These are phyloP conservation scores for Melopsittacus undulatus DNA, from an alignment of 2,797 vertebrate genomes.

Conservation along the genomic window DNA sequence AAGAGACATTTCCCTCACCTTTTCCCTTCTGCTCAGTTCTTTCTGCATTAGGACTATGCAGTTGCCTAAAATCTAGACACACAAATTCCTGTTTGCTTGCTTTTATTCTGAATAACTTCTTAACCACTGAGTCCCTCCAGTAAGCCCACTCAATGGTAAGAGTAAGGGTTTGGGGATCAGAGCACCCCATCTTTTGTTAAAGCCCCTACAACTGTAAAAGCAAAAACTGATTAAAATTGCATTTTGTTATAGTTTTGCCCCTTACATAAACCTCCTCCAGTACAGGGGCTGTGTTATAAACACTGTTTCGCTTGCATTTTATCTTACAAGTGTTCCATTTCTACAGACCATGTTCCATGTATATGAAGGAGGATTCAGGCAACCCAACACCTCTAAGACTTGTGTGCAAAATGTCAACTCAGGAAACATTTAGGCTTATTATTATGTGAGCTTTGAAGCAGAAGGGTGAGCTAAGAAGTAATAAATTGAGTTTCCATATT, in stretches of 20 bases:
- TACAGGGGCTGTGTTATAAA: background rate
- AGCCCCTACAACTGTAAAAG: background rate
- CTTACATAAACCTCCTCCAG: background rate
- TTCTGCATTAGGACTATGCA: background rate
- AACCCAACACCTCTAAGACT: background rate
- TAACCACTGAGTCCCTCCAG: background rate
- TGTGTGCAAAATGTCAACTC: background rate
- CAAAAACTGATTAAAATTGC: background rate
- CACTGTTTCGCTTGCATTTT: background rate
- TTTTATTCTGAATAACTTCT: background rate
- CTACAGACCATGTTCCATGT: background rate
- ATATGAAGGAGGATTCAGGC: background rate
- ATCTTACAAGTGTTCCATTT: background rate
- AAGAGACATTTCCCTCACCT: background rate
- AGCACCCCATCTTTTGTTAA: background rate
- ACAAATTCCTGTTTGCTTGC: background rate
- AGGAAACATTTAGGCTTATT: background rate
- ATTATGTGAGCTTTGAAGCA: background rate
- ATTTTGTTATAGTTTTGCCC: background rate
- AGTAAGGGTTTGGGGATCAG: background rate
- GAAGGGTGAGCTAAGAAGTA: background rate
- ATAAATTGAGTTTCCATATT: background rate
- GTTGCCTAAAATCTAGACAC: background rate
- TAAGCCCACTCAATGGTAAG: too few relatives aligned
- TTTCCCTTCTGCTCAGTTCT: background rate